Percentiles rank a stretch among this genome's conserved stretches.
Conservation (phyloP, 2,797 vertebrate species). For the Pithecia hirsuta region DNA sequence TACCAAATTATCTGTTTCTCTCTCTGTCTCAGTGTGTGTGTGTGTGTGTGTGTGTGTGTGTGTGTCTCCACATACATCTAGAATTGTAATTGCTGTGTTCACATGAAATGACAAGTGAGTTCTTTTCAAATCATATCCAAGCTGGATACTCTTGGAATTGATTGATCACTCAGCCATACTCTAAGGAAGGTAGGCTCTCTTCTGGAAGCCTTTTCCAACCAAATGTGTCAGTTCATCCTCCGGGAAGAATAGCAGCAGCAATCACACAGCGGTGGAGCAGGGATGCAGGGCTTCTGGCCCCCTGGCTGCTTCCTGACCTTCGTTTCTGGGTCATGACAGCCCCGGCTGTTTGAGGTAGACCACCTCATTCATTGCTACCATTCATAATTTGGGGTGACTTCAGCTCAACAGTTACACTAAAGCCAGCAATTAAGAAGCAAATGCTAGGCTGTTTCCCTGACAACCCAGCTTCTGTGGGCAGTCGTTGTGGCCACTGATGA, state of each 20-base stretch:
- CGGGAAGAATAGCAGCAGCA: not conserved
- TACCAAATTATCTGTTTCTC: not conserved
- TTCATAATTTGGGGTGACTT: not conserved
- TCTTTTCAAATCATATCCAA: not conserved
- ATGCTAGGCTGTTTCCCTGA: not conserved
- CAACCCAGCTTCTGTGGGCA: not conserved
- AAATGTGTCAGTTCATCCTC: not conserved
- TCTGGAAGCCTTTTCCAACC: not conserved
- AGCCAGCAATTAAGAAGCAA: not conserved
- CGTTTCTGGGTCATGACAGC: not conserved
- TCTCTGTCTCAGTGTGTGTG: too few relatives aligned
- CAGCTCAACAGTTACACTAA: not conserved
- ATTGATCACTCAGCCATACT: not conserved
- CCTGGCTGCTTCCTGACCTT: not conserved
- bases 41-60: not conserved
- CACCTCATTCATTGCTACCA: not conserved
- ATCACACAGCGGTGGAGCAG: not conserved
- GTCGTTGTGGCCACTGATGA: not conserved
- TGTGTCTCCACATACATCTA: not conserved
- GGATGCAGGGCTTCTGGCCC: not conserved
- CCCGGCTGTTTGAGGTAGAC: not conserved
- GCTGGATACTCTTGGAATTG: not conserved
- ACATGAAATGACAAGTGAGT: not conserved
- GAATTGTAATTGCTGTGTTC: not conserved
- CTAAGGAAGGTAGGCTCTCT: not conserved